phyloP scores from a whole-genome alignment of 1,140 invertebrate species.

The Drosophila truncata region DNA sequence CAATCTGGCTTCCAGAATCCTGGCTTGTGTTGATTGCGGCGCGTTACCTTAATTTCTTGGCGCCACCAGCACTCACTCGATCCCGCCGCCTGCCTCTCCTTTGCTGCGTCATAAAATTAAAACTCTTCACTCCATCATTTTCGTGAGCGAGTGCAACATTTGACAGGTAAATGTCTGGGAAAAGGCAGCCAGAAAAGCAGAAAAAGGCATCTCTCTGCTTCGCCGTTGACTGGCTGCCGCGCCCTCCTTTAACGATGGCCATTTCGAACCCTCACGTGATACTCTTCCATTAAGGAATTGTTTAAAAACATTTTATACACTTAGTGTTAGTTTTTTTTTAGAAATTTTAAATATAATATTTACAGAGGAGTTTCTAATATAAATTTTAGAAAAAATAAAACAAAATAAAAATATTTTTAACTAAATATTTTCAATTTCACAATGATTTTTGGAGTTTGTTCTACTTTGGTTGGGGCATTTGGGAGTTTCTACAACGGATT shows the following conservation, averaged over 20 bases:
- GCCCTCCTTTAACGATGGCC: slow-evolving; percentile 40
- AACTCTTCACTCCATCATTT: slow-evolving; percentile 83
- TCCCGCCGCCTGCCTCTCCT: slow-evolving; percentile 44
- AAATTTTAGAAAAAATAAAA: too few relatives aligned
- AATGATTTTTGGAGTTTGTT: too few relatives aligned
- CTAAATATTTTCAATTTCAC: too few relatives aligned
- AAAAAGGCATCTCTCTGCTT: slow-evolving; percentile 14
- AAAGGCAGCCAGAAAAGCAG: slow-evolving; percentile 54
- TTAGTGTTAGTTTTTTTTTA: neutral
- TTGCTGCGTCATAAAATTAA: slow-evolving; percentile 83
- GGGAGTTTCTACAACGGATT: too few relatives aligned
- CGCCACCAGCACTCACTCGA: slow-evolving; percentile 56
- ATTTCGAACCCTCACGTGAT: slow-evolving; percentile 7
- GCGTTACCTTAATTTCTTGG: slow-evolving; percentile 82
- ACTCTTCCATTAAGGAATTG: slow-evolving; percentile 15
- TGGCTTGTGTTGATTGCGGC: slow-evolving; percentile 75
- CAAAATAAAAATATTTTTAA: too few relatives aligned
- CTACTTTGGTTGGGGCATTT: too few relatives aligned
- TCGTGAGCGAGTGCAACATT: slow-evolving; percentile 82
- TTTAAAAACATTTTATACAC: neutral
- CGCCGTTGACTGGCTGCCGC: slow-evolving; percentile 49
- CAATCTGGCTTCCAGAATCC: slow-evolving; percentile 8
- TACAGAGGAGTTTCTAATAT: neutral
- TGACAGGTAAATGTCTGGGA: slow-evolving; percentile 83
- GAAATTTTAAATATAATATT: neutral